phyloP scores from a whole-genome alignment of 2,797 vertebrate genomes.

The Helarctos malayanus region DNA sequence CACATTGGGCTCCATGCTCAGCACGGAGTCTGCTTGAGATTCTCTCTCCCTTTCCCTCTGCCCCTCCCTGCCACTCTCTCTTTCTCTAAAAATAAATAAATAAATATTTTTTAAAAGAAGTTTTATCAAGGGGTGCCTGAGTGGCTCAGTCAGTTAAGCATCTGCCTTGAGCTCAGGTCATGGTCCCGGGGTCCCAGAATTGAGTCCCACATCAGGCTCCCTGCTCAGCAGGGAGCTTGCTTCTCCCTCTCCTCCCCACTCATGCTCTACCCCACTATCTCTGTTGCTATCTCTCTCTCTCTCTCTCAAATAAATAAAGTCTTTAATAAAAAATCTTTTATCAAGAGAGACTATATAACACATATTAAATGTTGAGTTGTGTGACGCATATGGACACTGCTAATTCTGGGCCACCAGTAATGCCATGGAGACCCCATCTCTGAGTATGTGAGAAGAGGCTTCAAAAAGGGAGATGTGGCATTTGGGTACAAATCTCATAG shows the following conservation, averaged over 20 bases:
- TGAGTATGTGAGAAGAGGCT: neutral
- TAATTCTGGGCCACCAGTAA: neutral
- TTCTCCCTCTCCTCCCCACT: too few species aligned
- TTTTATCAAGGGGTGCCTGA: neutral
- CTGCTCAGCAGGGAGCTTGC: neutral
- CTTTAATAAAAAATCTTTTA: too few species aligned
- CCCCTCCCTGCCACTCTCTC: neutral
- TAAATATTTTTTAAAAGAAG: neutral
- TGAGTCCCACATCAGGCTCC: neutral
- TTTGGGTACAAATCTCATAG: neutral
- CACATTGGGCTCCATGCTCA: neutral
- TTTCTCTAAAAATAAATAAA: neutral
- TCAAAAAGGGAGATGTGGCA: neutral
- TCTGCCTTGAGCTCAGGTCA: neutral
- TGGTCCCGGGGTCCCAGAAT: neutral
- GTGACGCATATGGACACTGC: neutral
- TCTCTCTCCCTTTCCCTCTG: neutral
- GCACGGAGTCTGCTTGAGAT: neutral
- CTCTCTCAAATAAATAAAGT: too few species aligned
- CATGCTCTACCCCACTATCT: too few species aligned
- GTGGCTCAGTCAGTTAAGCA: neutral
- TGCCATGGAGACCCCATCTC: neutral
- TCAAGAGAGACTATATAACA: neutral
- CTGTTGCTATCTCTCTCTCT: too few species aligned
- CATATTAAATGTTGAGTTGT: neutral